Base-by-base conservation (phyloP, 2,113 vertebrate species). In the Salvelinus namaycush region DNA sequence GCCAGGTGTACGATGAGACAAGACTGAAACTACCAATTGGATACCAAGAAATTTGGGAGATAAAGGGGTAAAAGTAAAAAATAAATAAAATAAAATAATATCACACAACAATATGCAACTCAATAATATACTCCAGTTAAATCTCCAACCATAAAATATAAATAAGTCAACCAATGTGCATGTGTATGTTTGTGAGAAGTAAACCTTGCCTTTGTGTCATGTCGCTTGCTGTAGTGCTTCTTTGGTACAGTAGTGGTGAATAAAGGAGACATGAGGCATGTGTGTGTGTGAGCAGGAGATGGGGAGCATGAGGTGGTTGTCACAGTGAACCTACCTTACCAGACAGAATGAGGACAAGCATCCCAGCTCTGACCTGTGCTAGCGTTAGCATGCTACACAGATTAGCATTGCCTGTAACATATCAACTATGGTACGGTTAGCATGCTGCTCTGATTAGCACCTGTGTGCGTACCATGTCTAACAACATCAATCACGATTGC, bases 391-490 rank as follows among this genome's bases (percentile, higher is more conserved):
- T 68, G 29, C 26, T 14, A 68, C 14, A 16, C 27, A 26, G 14
- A 66, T 27, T 14, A 66, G 27, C 64, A 66, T 27, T 16, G 24
- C 29, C 24, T n/a, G 27, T 26, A 26, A 16, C 22, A 65, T 26
- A 65, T 12, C 62, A 22, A 26, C 22, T 27, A 11, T 65, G 20
- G 9, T 26, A 12, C 27, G 8, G 27, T 6, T 31, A 67, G 27
- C 65, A 0, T 34, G 65, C 12, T 67, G 34, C 65, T 8, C 59
- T 20, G 9, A 31, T 13, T 67, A 31, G 24, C 14, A 16, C 65
- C 14, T 27, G 62, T 86, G 72, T 70, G 60, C 73, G 73, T 83
- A 62, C 16, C 13, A 54, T 54, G 49, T 18, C 14, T 16, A 54
- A 54, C 49, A 3, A 54, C 49, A 2, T 54, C 49, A 54, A 54